Base-by-base conservation (phyloP, 2,888 invertebrate genomes). In the Thymelicus lineola region DNA sequence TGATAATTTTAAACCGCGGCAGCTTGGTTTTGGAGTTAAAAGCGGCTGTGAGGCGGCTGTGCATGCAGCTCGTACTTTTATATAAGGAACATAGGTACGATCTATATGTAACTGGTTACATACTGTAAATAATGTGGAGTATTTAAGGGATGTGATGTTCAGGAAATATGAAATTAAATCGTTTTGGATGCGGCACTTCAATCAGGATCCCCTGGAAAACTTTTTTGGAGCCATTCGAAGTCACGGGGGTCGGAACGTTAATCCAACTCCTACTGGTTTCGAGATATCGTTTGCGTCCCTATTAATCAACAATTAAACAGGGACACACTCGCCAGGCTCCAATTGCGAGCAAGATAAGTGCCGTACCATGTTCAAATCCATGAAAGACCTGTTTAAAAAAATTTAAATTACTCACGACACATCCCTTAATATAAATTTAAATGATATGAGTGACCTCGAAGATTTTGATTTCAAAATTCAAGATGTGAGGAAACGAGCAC, bases 51-150 rank as follows among this genome's bases (percentile, higher is more conserved):
- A n/a, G n/a, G n/a, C n/a, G n/a, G n/a, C n/a, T n/a, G n/a, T n/a
- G n/a, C n/a, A n/a, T n/a, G n/a, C n/a, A n/a, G n/a, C n/a, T n/a
- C n/a, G n/a, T n/a, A n/a, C n/a, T 36, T 36, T 36, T 36, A 36
- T 36, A 53, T 38, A 28, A 64, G 17, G 67, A 53, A 6, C 36
- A 67, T 15, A 17, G 36, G 64, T 65, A 4, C 65, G 60, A 60
- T 46, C 70, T n/a, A 46, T 60, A 42, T 36, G 14, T 55, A 70
- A 65, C 20, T 70, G 70, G 70, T 42, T 45, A 45, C 45, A 45
- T 45, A 45, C 45, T 12, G 3, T 20, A 2, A 3, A 20, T 2
- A 20, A 20, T 20, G 3, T 20, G 20, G 20, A 20, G 3, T 20
- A 3, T 20, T 20, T 20, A 20, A 20, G 20, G 3, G 20, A 20